Evolutionary conservation across 2,797 vertebrate species (phyloP), one percentile per base, ranked within the genome.

Genomic region (Eupleurogrammus muticus): DNA sequence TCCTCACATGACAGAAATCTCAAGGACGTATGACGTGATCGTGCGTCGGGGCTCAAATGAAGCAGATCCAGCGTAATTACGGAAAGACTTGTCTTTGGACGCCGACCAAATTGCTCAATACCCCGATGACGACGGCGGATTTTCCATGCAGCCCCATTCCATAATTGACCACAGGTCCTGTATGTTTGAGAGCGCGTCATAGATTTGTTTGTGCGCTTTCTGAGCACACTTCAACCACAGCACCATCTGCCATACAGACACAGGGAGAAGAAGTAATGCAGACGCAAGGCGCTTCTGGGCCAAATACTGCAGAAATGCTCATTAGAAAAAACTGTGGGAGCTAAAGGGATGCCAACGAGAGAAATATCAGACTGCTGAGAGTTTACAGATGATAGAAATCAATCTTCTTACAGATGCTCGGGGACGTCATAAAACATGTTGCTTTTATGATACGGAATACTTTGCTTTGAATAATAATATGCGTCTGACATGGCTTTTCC

Each of bases 171-270:
- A 42, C 87, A 89, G n/a, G 85, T 48, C 68, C 20, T 66, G 63
- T 71, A 64, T 85, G 65, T 80, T 73, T 80, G 62, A 69, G 48
- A 60, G 61, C 71, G 62, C 58, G 56, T 82, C 47, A 55, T 32
- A 58, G 65, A 72, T 85, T 86, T 89, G 79, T 89, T 87, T 89
- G 79, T 90, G 74, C 78, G 79, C 70, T 66, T 40, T 80, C n/a
- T 79, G 38, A 32, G 49, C 80, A 69, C 66, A 73, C 34, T 23
- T 60, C 71, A 70, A 58, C 79, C 75, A 72, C 58, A 73, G 32
- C 1, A 42, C 34, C 83, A 91, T 90, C 81, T 92, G 90, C 74
- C 51, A 20, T 21, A 66, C 87, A 92, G 86, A 88, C 67, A 53
- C 70, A 17, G 0, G 13, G 46, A 69, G 28, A 20, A 16, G 5